Conservation (phyloP, 2,113 vertebrate species). For the Carassius carassius region DNA sequence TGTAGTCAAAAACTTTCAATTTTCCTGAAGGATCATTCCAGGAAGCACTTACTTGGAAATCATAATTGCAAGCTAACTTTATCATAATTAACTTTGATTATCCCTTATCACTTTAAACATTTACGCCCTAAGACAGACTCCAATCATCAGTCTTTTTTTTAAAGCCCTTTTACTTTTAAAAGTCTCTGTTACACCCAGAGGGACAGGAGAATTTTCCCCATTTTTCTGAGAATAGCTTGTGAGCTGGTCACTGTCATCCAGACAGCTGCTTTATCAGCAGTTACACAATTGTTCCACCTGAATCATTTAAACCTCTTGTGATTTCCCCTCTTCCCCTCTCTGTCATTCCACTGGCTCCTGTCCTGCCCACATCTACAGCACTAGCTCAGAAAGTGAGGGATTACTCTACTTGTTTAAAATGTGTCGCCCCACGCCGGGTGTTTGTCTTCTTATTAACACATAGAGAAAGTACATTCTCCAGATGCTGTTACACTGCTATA, state of each 20-base stretch:
- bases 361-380: constrained; percentile 2
- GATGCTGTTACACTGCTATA: constrained; percentile 34
- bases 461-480: constrained; percentile 51
- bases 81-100: neutral
- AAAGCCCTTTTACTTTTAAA: neutral
- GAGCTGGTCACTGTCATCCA: constrained; percentile 21
- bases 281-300: constrained; percentile 40
- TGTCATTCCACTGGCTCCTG: neutral
- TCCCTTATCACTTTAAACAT: neutral
- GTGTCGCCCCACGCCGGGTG: constrained; percentile 42
- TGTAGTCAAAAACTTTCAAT: neutral
- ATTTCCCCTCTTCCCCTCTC: constrained; percentile 11
- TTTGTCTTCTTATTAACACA: constrained; percentile 49
- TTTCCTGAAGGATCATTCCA: neutral
- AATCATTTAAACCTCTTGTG: constrained; percentile 27
- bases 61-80: neutral
- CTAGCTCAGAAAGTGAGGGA: neutral
- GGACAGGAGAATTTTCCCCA: neutral
- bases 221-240: neutral
- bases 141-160: neutral
- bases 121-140: neutral
- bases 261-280: constrained; percentile 28
- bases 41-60: neutral
- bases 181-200: neutral
- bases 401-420: constrained; percentile 5